phyloP scores from a whole-genome alignment of 1,140 invertebrate species.

The Danaus melanippus region DNA sequence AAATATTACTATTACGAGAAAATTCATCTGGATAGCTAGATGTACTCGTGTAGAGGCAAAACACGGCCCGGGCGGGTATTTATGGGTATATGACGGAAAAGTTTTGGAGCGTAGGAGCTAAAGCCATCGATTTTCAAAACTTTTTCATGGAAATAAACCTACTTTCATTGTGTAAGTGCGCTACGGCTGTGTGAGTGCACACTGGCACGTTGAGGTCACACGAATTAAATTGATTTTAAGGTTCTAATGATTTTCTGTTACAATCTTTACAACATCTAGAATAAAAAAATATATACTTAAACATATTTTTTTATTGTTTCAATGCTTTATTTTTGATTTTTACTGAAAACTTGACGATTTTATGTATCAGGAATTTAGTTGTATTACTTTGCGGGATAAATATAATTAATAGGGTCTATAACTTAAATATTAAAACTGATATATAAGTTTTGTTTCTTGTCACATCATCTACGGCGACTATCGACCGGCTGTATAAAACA shows the following conservation, averaged over 20 bases:
- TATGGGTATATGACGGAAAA: slow-evolving; percentile 68
- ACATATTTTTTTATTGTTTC: too few relatives aligned
- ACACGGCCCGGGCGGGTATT: slow-evolving; percentile 56
- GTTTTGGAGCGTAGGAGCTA: slow-evolving; percentile 66
- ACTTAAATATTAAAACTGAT: too few relatives aligned
- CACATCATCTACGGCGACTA: slow-evolving; percentile 35
- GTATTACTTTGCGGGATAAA: too few relatives aligned
- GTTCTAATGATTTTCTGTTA: too few relatives aligned
- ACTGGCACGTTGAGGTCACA: slow-evolving; percentile 49
- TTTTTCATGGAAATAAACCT: slow-evolving; percentile 73
- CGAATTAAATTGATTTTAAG: slow-evolving; percentile 37
- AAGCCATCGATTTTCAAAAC: slow-evolving; percentile 72
- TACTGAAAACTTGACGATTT: too few relatives aligned
- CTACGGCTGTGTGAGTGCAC: slow-evolving; percentile 45
- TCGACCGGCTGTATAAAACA: slow-evolving; percentile 59
- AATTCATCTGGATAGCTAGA: slow-evolving; percentile 20
- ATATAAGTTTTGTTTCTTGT: slow-evolving; percentile 23
- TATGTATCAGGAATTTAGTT: too few relatives aligned
- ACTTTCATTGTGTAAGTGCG: slow-evolving; percentile 61
- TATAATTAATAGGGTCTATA: too few relatives aligned
- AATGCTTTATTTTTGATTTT: too few relatives aligned
- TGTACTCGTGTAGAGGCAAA: slow-evolving; percentile 47
- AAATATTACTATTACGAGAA: slow-evolving; percentile 13
- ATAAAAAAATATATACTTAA: too few relatives aligned
- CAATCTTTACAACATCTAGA: too few relatives aligned